These are phyloP conservation scores for Cyrtorhinus lividipennis DNA, from an alignment of 1,140 invertebrate genomes.

Conservation along the genomic window DNA sequence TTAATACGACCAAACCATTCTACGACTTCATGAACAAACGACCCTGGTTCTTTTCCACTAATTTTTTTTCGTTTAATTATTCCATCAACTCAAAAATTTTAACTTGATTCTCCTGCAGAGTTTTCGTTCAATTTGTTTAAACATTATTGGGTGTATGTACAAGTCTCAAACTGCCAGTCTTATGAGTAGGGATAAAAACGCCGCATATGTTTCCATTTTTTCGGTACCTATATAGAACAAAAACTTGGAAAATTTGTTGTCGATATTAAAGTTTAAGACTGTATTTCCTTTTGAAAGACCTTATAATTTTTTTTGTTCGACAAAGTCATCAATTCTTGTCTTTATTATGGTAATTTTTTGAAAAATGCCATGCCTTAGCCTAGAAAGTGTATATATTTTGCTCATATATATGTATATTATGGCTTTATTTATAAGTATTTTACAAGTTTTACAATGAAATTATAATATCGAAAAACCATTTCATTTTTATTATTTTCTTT, in stretches of 20 bases:
- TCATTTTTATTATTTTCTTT: conserved; percentile 7
- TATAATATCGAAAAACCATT: conserved; percentile 13
- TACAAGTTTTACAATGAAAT: conserved; percentile 19
- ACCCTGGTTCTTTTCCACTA: too few relatives aligned
- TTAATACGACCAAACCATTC: too few relatives aligned
- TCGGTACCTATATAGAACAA: too few relatives aligned
- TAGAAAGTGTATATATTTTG: conserved; percentile 10
- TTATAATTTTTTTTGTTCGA: conserved; percentile 11
- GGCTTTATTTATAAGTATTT: conserved; percentile 10
- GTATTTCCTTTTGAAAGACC: conserved; percentile 17
- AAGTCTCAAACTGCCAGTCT: conserved; percentile 21
- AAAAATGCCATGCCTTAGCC: conserved; percentile 12
- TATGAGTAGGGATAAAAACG: conserved; percentile 19
- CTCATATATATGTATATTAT: conserved; percentile 8
- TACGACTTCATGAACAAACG: too few relatives aligned
- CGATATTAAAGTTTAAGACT: too few relatives aligned
- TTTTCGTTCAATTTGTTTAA: too few relatives aligned
- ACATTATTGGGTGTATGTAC: conserved; percentile 19
- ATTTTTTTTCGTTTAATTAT: too few relatives aligned
- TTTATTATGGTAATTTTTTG: not conserved
- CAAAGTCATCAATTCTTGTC: not conserved
- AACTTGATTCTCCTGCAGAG: too few relatives aligned
- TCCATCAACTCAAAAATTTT: too few relatives aligned
- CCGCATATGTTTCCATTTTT: conserved; percentile 7
- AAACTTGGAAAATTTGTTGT: too few relatives aligned